Percentiles rank a stretch among this genome's conserved stretches.
Evolutionary conservation across 2,797 vertebrate genomes (phyloP).

Genomic region (Neosilurus mollespiculum): DNA sequence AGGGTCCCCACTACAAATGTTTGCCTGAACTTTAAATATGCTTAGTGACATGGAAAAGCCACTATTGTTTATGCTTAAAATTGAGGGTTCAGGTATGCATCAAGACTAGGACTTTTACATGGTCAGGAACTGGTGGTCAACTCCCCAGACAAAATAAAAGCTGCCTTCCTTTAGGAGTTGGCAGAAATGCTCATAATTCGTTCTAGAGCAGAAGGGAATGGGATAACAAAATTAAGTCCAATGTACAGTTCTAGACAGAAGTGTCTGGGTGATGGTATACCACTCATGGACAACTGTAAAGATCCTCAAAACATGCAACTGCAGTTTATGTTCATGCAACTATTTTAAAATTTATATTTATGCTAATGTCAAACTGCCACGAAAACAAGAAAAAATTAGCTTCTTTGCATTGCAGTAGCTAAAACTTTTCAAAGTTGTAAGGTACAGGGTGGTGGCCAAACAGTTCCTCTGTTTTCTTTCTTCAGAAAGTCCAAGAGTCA

Average conservation of each 20-base stretch:
- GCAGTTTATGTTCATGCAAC: neutral
- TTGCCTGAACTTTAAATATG: neutral
- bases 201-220: neutral
- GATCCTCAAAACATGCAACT: neutral
- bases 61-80: neutral
- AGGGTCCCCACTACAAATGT: too few relatives aligned
- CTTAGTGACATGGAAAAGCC: neutral
- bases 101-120: neutral
- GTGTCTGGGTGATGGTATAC: neutral
- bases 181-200: neutral
- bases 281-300: neutral
- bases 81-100: neutral
- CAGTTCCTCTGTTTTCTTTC: too few relatives aligned
- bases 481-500: neutral
- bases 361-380: neutral
- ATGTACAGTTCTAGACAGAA: neutral
- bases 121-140: neutral
- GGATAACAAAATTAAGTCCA: neutral
- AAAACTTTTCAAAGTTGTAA: neutral
- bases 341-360: neutral
- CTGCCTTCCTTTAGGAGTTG: neutral
- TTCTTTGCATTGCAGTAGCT: neutral
- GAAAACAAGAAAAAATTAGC: neutral
- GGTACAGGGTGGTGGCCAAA: neutral
- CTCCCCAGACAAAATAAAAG: neutral